Conservation (phyloP, 2,888 invertebrate species). For the Erebia aethiops region DNA sequence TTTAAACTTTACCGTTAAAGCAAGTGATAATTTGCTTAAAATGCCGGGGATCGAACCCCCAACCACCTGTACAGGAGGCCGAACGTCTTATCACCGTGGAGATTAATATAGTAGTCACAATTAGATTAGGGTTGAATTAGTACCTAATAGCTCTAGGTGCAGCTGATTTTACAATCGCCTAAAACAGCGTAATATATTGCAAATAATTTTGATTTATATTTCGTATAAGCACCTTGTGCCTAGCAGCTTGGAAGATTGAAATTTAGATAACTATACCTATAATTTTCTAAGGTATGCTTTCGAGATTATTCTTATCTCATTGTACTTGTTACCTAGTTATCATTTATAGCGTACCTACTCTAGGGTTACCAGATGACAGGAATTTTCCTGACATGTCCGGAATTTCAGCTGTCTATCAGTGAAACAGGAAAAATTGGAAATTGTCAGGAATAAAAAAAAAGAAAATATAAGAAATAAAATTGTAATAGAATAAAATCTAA, state of each 20-base stretch:
- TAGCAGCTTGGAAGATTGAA: background rate
- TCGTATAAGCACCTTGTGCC: background rate
- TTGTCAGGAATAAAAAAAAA: no score
- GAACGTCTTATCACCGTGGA: background rate
- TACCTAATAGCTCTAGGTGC: background rate
- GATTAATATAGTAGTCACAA: background rate
- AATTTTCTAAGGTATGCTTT: background rate
- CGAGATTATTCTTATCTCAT: background rate
- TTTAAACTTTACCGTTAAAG: no score
- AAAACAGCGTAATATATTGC: background rate
- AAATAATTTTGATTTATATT: background rate
- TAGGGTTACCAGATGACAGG: no score
- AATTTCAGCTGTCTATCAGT: no score
- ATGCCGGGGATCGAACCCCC: no score
- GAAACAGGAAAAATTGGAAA: no score
- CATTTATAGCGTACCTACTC: background rate
- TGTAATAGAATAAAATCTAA: no score
- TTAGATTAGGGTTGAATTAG: background rate
- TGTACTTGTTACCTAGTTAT: background rate
- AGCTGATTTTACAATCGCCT: background rate
- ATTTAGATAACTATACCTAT: background rate
- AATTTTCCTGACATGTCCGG: no score
- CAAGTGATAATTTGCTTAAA: no score
- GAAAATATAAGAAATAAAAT: no score
- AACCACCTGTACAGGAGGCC: no score